Base-by-base conservation (phyloP, 1,140 invertebrate genomes). In the Brevipalpus yothersi region DNA sequence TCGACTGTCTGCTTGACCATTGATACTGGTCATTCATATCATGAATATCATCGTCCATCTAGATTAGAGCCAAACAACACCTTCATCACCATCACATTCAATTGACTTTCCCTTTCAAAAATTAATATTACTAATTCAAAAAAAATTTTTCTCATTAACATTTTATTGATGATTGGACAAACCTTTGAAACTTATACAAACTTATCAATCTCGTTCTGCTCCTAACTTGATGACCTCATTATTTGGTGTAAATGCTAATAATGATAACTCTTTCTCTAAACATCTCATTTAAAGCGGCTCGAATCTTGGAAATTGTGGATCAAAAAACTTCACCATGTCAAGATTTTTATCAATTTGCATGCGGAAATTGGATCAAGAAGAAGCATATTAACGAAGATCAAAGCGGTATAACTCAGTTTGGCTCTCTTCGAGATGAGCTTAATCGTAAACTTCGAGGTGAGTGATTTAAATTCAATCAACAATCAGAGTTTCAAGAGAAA, bases 271-370 rank as follows among this genome's bases (percentile, higher is more conserved):
- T 17, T 17, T 51, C 21, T 17, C 21, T 51, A 10, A 13, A 51
- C 5, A n/a, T 45, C n/a, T 51, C 17, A n/a, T 19, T 51, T 51
- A 19, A n/a, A 23, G 12, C 10, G 23, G 60, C 56, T 19, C 40
- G 56, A 23, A 63, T 63, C 49, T 41, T 62, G 13, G 47, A 60
- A 40, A 54, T 72, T 74, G 86, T 91, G 81, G 83, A 91, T 66
- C 69, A 66, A 1, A 72, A 69, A 15, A 77, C 78, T 0, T 78
- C 91, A 72, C 89, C 90, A 0, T 95, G 90, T 69, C 72, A 82
- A 2, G 86, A 95, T 70, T 72, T 77, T 60, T 77, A 74, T 65
- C 64, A 72, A 42, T 76, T 72, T 64, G 67, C 74, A 1, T 78
- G 76, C 66, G 81, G 80, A 0, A 77, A 78, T 8, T 83, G 78